Conservation (phyloP, 2,113 vertebrate species). For the Lophius piscatorius region DNA sequence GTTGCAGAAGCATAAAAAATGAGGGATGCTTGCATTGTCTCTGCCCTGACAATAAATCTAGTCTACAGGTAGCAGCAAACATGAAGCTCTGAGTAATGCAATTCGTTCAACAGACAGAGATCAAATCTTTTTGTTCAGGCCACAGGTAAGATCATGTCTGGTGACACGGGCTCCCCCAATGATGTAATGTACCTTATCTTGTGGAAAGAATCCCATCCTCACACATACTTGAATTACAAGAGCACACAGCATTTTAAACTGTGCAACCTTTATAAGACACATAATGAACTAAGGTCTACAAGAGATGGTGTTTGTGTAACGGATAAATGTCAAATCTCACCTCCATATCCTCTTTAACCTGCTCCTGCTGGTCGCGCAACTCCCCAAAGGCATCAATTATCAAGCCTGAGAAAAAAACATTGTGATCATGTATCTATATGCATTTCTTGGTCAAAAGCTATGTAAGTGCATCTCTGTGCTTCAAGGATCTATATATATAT, state of each 20-base stretch:
- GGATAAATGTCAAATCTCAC: slow-evolving; percentile 35
- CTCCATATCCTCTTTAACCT: slow-evolving; percentile 79
- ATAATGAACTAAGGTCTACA: too few relatives aligned
- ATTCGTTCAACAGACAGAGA: background rate
- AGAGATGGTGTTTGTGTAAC: background rate
- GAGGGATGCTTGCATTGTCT: background rate
- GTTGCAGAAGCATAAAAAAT: background rate
- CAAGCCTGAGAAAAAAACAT: slow-evolving; percentile 57
- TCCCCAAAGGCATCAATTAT: slow-evolving; percentile 78
- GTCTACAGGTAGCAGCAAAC: slow-evolving; percentile 5
- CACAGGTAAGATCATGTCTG: background rate
- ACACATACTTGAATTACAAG: slow-evolving; percentile 6
- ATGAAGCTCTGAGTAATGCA: background rate
- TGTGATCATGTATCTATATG: background rate
- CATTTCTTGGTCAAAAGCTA: background rate
- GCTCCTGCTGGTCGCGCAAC: slow-evolving; percentile 77
- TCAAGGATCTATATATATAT: too few relatives aligned
- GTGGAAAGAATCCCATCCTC: slow-evolving; percentile 1
- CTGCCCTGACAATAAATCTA: background rate
- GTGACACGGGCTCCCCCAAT: slow-evolving; percentile 6
- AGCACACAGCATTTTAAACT: background rate
- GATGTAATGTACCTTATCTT: slow-evolving; percentile 3
- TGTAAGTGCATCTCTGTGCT: background rate
- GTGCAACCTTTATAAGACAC: too few relatives aligned
- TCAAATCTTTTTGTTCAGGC: slow-evolving; percentile 19